Evolutionary conservation across 1,140 invertebrate species (phyloP), one percentile per base, ranked within the genome.

Genomic region (Drosophila ananassae): DNA sequence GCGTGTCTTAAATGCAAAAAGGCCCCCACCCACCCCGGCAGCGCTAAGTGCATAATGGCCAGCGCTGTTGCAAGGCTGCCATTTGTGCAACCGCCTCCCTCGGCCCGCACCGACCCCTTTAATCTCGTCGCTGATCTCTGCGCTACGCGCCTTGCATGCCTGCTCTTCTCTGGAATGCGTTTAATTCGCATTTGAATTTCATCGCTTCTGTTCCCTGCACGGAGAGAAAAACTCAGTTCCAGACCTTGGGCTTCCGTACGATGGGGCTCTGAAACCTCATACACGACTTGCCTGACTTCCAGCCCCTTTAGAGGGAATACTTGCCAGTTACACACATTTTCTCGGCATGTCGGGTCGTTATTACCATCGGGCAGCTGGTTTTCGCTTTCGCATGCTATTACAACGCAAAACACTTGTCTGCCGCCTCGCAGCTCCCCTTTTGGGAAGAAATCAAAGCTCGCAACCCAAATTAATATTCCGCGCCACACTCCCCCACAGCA

Each of bases 381-480:
- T 67, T 51, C 62, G 56, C 58, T 80, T 77, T 82, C 63, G 75
- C 72, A 79, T 87, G 83, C 89, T 75, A 76, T 89, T 85, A 85
- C 82, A 85, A 87, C 82, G 82, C 78, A 79, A 89, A 87, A 87
- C 82, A 87, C 83, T 87, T 87, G 82, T 87, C 41, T 57, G 50
- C 47, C 51, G 37, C 47, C 32, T 61, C 44, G 32, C 57, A 48
- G 58, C 48, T 41, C 39, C 13, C 39, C 41, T 46, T 24, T 64
- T 64, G 79, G 75, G 66, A 82, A 89, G 72, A 87, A 87, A 89
- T 87, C 82, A 87, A 87, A 87, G 63, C 83, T 85, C 63, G 66
- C 68, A 87, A 82, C 72, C 82, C 79, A 77, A 87, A 87, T 87
- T 87, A 87, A 83, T 87, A 87, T 87, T 89, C 82, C 66, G 79